Percentiles rank a stretch among this genome's conserved stretches.
phyloP scores from a whole-genome alignment of 1,140 invertebrate species.

The Stegodyphus dumicola region DNA sequence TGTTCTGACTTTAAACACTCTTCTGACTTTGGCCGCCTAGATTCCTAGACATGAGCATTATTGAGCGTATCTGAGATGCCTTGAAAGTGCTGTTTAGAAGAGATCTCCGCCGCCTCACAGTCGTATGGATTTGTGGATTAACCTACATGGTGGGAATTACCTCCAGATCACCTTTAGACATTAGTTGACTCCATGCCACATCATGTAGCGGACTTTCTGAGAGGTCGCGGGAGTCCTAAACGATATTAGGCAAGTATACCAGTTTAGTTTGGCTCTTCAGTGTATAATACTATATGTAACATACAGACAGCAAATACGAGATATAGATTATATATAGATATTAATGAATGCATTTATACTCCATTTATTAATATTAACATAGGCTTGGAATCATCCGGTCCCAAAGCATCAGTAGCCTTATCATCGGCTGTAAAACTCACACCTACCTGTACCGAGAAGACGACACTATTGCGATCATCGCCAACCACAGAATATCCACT shows the following conservation, averaged over 20 bases:
- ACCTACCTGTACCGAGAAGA: too few species aligned
- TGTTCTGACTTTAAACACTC: slow-evolving; percentile 7
- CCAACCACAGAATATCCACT: too few species aligned
- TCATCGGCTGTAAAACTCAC: too few species aligned
- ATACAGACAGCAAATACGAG: not conserved
- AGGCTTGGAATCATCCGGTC: too few species aligned
- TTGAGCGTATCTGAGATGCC: slow-evolving; percentile 1
- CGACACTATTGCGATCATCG: too few species aligned
- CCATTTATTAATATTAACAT: too few species aligned
- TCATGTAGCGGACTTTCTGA: not conserved
- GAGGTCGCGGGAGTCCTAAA: not conserved
- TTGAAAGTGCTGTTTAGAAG: slow-evolving; percentile 7
- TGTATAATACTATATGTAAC: not conserved
- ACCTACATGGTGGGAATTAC: not conserved
- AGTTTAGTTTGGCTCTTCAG: slow-evolving; percentile 2
- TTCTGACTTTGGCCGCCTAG: not conserved
- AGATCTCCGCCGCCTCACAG: not conserved
- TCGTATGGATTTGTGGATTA: not conserved
- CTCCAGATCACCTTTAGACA: not conserved
- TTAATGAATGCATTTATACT: too few species aligned
- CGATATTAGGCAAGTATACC: not conserved
- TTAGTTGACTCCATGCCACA: not conserved
- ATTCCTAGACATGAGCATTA: not conserved
- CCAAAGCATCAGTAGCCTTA: too few species aligned
- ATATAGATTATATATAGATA: too few species aligned